These are phyloP conservation scores for Autographa pulchrina DNA, from an alignment of 2,888 invertebrate species.

Conservation along the genomic window DNA sequence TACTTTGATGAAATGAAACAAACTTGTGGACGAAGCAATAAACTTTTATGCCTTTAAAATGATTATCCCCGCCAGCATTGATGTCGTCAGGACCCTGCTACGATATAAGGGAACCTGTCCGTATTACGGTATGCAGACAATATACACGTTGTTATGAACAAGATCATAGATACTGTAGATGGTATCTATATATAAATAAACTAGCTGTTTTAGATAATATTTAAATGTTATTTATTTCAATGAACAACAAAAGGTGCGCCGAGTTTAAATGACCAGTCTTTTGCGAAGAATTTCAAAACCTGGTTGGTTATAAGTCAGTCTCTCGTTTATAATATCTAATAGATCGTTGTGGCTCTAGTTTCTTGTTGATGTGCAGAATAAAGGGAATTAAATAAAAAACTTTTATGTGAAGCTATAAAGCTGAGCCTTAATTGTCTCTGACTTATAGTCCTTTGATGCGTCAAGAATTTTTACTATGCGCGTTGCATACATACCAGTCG, in stretches of 20 bases:
- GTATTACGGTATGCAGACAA: conserved; percentile 23
- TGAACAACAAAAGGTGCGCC: conserved; percentile 42
- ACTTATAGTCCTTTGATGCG: conserved; percentile 44
- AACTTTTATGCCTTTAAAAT: conserved; percentile 48
- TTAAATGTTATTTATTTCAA: conserved; percentile 34
- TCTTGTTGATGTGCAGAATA: conserved; percentile 21
- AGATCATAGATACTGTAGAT: conserved; percentile 44
- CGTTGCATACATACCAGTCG: conserved; percentile 36
- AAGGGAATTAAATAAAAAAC: conserved; percentile 36
- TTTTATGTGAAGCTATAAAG: conserved; percentile 41
- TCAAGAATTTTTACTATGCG: conserved; percentile 42
- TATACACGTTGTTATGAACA: conserved; percentile 37
- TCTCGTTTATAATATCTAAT: conserved; percentile 8
- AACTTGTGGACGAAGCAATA: conserved; percentile 39
- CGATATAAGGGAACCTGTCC: conserved; percentile 40
- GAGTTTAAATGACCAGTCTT: conserved; percentile 23
- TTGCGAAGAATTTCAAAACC: conserved; percentile 29
- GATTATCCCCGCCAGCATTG: conserved; percentile 16
- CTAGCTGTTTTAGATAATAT: conserved; percentile 31
- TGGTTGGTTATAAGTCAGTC: conserved; percentile 13
- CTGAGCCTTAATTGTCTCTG: conserved; percentile 47
- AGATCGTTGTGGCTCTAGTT: conserved; percentile 12
- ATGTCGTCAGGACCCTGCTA: conserved; percentile 13
- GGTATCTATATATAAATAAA: conserved; percentile 43
- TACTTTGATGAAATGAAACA: conserved; percentile 47